phyloP scores from a whole-genome alignment of 2,797 vertebrate genomes.

The Megaceryle alcyon region DNA sequence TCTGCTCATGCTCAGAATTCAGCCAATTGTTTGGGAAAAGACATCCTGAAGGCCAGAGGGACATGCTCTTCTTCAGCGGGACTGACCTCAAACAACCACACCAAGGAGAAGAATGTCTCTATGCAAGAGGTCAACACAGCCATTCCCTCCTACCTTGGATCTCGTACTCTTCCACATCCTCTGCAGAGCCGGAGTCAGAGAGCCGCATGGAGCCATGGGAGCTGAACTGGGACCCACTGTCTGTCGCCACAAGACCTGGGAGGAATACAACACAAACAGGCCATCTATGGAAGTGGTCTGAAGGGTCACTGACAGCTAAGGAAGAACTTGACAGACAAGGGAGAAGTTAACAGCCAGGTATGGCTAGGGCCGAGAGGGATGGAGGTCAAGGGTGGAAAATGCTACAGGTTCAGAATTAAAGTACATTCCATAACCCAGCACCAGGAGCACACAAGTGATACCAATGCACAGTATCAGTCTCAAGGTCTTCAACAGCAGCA shows the following conservation, averaged over 20 bases:
- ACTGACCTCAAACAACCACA: neutral
- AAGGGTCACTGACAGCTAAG: neutral
- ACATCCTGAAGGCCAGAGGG: neutral
- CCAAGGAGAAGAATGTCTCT: neutral
- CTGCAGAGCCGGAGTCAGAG: conserved; percentile 90
- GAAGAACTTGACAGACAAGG: neutral
- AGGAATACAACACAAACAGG: neutral
- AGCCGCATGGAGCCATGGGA: conserved; percentile 87
- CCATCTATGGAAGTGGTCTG: neutral
- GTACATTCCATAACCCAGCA: neutral
- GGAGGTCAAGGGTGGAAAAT: neutral
- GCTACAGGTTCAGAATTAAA: neutral
- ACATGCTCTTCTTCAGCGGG: neutral
- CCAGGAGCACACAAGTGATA: neutral
- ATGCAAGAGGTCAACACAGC: neutral
- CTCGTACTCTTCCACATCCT: conserved; percentile 92
- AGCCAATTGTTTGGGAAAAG: neutral
- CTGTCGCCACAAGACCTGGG: conserved; percentile 86
- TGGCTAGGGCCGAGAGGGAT: neutral
- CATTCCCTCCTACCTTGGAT: conserved; percentile 83
- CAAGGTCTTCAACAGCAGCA: neutral
- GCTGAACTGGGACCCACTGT: conserved; percentile 89
- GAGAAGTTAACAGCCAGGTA: neutral
- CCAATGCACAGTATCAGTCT: neutral
- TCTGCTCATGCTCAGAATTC: neutral